Evolutionary conservation across 2,113 vertebrate species (phyloP), one percentile per base, ranked within the genome.

Genomic region (Pyxicephalus adspersus): DNA sequence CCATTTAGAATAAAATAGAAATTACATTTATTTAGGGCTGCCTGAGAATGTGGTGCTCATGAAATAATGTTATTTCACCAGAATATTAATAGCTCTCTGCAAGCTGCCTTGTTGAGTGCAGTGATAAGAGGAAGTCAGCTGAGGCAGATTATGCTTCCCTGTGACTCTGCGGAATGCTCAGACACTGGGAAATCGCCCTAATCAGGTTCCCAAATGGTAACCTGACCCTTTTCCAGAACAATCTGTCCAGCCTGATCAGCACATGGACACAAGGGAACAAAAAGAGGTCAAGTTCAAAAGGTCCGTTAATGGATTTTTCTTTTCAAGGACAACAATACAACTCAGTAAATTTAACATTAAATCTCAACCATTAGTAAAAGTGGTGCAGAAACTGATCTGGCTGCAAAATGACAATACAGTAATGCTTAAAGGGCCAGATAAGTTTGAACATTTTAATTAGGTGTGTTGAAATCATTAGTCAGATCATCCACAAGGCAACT

Each of bases 51-150:
- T 65, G 19, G 38, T 58, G 26, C 52, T 34, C 63, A 55, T 68
- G 52, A 60, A 68, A 79, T 79, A 79, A 68, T 79, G 60, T 68
- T 79, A 79, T 68, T 67, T 26, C 54, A 20, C n/a, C 20, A n/a
- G 77, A 29, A 68, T 79, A 68, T 79, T 79, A 79, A 68, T 79
- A 79, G 77, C 54, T 45, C 54, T 45, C 16, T 8, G 34, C 26
- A 23, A 57, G 76, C 64, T 60, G 64, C 52, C 54, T 67, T 45
- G n/a, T 68, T 65, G 25, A 28, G 68, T n/a, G 18, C 31, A n/a
- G 52, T 60, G 77, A 79, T 79, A 79, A 79, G 54, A 50, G 50
- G 63, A 55, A 68, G 52, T 79, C 64, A 79, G 77, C 77, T 68
- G 64, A 68, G 54, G 52, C 64, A 79, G 77, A 79, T 79, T 68